Evolutionary conservation across 2,113 vertebrate genomes (phyloP).

Genomic region (Hippopotamus amphibius): DNA sequence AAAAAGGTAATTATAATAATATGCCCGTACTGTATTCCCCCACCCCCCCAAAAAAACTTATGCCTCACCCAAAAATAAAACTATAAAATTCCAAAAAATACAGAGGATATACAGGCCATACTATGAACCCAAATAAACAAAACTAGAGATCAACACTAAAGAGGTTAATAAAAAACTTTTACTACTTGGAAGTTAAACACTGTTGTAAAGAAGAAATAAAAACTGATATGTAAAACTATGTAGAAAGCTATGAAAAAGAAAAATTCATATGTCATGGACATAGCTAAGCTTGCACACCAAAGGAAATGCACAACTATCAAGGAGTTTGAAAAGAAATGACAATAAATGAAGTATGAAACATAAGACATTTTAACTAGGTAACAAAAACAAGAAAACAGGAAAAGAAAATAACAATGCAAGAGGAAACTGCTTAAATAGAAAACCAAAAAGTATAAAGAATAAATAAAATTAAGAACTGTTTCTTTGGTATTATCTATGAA

Average conservation of each 20-base stretch:
- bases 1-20: constrained; percentile 3
- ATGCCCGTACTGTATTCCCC: not conserved
- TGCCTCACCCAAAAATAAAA: constrained; percentile 18
- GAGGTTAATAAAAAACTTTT: constrained; percentile 16
- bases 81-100: not conserved
- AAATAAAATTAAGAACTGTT: constrained; percentile 51
- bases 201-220: constrained; percentile 47
- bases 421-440: constrained; percentile 33
- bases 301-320: constrained; percentile 12
- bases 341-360: constrained; percentile 9
- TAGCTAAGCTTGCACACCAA: not conserved
- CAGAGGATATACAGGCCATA: not conserved
- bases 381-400: constrained; percentile 32
- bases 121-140: constrained; percentile 35
- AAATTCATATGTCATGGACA: not conserved
- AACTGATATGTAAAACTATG: constrained; percentile 1
- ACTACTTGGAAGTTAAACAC: constrained; percentile 50
- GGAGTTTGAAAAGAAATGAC: constrained; percentile 22
- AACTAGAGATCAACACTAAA: constrained; percentile 40
- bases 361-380: constrained; percentile 29
- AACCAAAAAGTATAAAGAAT: not conserved
- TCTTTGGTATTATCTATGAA: constrained; percentile 53
- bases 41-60: not conserved
- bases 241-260: constrained; percentile 22
- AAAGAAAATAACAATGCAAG: not conserved